A percentile compares a stretch with the other conserved stretches of the same genome.
Conservation (phyloP, 2,113 vertebrate species). For the Speoplatyrhinus poulsoni region DNA sequence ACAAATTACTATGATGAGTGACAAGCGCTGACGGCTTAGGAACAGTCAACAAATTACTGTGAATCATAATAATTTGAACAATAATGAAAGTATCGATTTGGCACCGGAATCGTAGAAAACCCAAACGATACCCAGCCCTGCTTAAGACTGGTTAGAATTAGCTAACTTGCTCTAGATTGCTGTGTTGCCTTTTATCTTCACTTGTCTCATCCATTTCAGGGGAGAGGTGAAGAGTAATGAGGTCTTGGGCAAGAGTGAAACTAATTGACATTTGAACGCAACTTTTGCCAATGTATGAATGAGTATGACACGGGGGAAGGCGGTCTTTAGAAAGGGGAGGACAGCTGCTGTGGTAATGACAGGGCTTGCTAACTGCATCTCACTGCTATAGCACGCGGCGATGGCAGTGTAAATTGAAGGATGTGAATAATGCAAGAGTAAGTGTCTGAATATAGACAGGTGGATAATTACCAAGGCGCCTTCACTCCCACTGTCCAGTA, state of each 20-base stretch:
- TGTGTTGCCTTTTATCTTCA: constrained; percentile 1
- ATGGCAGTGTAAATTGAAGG: constrained; percentile 66
- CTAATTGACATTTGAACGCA: constrained; percentile 54
- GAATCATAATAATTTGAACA: too few relatives aligned
- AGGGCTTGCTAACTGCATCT: constrained; percentile 69
- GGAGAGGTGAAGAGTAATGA: constrained; percentile 12
- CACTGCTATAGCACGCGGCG: constrained; percentile 66
- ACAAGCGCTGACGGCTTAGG: too few relatives aligned
- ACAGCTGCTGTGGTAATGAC: constrained; percentile 67
- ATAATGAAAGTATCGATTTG: too few relatives aligned
- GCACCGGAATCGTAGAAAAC: too few relatives aligned
- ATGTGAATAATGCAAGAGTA: constrained; percentile 72
- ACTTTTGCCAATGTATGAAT: constrained; percentile 52
- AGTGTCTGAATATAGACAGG: constrained; percentile 67
- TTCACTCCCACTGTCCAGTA: constrained; percentile 55
- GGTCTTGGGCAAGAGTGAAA: constrained; percentile 25
- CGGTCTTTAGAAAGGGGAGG: constrained; percentile 57
- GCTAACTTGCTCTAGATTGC: not conserved
- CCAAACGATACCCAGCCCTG: too few relatives aligned
- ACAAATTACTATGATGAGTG: too few relatives aligned
- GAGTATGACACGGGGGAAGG: constrained; percentile 46
- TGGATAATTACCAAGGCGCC: constrained; percentile 67
- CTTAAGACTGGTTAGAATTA: too few relatives aligned
- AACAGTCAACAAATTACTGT: too few relatives aligned
- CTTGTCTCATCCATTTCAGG: constrained; percentile 17